Evolutionary conservation across 1,140 invertebrate species (phyloP).

Genomic region (Bombus waltoni): DNA sequence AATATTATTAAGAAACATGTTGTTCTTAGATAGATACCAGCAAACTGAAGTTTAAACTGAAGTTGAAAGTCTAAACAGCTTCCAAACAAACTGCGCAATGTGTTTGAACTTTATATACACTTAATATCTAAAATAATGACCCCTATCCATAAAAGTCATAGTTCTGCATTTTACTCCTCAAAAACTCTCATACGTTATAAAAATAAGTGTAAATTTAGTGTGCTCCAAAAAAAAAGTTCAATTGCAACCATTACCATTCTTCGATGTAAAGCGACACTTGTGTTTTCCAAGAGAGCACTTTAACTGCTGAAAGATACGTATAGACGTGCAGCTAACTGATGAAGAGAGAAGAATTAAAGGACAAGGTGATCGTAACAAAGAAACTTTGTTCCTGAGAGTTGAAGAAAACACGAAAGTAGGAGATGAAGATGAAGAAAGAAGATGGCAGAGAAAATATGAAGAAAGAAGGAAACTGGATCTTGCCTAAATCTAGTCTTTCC

Average conservation of each 20-base stretch:
- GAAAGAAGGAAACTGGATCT: constrained; percentile 46
- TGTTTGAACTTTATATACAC: too few relatives aligned
- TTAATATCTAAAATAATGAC: too few relatives aligned
- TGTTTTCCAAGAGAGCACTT: constrained; percentile 68
- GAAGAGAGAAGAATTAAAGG: neutral
- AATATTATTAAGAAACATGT: too few relatives aligned
- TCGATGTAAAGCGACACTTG: constrained; percentile 62
- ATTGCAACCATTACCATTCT: constrained; percentile 55
- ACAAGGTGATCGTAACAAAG: neutral
- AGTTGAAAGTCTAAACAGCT: too few relatives aligned
- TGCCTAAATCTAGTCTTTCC: constrained; percentile 76
- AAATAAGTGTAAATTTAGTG: neutral
- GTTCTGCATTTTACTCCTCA: neutral
- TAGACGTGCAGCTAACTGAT: constrained; percentile 42
- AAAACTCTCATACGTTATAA: neutral
- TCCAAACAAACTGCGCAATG: too few relatives aligned
- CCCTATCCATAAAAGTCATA: neutral
- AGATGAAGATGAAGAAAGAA: neutral
- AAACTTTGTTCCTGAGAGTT: constrained; percentile 5
- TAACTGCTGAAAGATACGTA: constrained; percentile 61
- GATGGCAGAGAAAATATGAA: too few relatives aligned
- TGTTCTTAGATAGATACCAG: too few relatives aligned
- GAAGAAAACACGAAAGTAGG: neutral
- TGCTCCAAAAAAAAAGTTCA: neutral
- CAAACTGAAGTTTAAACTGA: too few relatives aligned